These are phyloP conservation scores for Rhadina sibilatrix DNA, from an alignment of 2,113 vertebrate genomes.

Conservation along the genomic window DNA sequence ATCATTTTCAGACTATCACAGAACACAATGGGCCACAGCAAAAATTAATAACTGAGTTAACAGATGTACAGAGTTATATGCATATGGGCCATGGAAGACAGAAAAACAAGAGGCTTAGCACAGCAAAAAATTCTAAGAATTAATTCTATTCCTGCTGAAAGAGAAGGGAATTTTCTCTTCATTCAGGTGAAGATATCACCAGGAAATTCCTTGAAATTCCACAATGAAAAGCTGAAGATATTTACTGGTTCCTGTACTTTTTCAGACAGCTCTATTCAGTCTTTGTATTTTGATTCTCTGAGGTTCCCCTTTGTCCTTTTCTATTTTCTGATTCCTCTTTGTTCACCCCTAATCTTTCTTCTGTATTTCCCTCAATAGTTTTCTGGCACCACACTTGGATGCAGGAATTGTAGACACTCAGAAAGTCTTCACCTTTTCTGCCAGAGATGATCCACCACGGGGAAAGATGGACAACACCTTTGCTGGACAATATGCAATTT, in stretches of 20 bases:
- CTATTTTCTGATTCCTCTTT: not conserved
- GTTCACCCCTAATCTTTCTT: not conserved
- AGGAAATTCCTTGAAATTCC: not conserved
- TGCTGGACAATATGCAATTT: not conserved
- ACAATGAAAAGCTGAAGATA: not conserved
- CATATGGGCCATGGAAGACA: not conserved
- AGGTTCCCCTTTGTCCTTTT: not conserved
- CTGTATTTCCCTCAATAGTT: not conserved
- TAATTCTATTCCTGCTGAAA: not conserved
- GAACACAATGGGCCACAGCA: not conserved
- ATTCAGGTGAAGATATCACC: not conserved
- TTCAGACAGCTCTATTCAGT: not conserved
- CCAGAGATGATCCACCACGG: not conserved
- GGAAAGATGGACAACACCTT: not conserved
- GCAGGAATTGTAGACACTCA: not conserved
- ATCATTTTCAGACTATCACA: not conserved
- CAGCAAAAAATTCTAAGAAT: not conserved
- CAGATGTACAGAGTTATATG: not conserved
- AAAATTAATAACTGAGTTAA: not conserved
- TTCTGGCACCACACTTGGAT: not conserved
- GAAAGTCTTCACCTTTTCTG: not conserved
- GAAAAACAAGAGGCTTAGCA: not conserved
- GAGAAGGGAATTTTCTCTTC: not conserved
- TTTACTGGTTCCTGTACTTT: not conserved
- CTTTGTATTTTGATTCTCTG: not conserved